Conservation (phyloP, 2,888 invertebrate species). For the Pristionchus maxplancki region DNA sequence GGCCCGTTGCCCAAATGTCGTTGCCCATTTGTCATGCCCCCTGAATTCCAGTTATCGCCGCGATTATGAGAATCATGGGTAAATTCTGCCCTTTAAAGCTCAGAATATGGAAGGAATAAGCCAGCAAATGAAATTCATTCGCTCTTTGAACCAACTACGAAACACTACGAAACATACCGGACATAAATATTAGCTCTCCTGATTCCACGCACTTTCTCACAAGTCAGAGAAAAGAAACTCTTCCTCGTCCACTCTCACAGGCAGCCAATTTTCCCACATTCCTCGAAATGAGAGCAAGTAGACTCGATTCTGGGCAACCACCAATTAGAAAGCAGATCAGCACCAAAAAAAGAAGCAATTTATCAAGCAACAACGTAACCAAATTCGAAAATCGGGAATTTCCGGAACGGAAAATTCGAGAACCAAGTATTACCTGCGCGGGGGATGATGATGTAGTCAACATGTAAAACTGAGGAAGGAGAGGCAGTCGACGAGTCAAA, state of each 20-base stretch:
- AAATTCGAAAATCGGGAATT: conserved; percentile 4
- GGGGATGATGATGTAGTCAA: not conserved
- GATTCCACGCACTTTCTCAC: too few species aligned
- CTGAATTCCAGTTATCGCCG: too few species aligned
- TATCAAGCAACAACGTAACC: not conserved
- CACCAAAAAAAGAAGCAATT: not conserved
- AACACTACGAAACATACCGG: too few species aligned
- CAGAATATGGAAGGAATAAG: not conserved
- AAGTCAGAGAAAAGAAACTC: not conserved
- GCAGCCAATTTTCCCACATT: not conserved
- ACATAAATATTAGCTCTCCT: too few species aligned
- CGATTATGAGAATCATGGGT: too few species aligned
- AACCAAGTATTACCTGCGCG: conserved; percentile 20
- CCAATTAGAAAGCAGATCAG: not conserved
- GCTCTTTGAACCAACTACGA: not conserved
- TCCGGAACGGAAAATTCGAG: not conserved
- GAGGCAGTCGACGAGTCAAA: not conserved
- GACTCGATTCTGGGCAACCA: not conserved
- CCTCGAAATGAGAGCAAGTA: not conserved
- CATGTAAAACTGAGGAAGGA: conserved; percentile 9
- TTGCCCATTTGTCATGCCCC: too few species aligned
- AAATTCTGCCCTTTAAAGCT: too few species aligned
- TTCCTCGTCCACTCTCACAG: not conserved
- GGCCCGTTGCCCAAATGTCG: too few species aligned
- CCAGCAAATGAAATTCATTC: not conserved